These are phyloP conservation scores for Sciurus vulgaris DNA, from an alignment of 2,797 vertebrate species.

Conservation along the genomic window DNA sequence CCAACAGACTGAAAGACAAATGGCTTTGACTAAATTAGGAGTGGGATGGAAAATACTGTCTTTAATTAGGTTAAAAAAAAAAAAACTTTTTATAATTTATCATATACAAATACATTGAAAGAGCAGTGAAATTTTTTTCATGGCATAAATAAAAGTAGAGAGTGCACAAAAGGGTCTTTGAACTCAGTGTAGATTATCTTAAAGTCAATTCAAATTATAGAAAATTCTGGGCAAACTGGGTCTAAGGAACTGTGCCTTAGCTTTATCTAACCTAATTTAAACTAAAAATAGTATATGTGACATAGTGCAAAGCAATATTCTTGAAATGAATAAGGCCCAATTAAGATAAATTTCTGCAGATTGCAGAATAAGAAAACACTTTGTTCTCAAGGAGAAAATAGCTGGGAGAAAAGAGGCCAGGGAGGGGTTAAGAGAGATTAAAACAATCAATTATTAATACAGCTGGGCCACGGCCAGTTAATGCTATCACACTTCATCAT, in stretches of 20 bases:
- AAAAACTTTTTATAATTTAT: not conserved
- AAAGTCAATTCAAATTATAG: not conserved
- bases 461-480: conserved; percentile 55
- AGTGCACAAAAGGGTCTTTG: not conserved
- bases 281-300: conserved; percentile 24
- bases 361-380: conserved; percentile 9
- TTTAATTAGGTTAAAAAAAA: not conserved
- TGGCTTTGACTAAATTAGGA: not conserved
- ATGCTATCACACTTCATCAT: conserved; percentile 58
- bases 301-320: conserved; percentile 41
- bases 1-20: not conserved
- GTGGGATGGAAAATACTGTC: not conserved
- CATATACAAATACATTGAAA: not conserved
- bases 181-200: not conserved
- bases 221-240: not conserved
- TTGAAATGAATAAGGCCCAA: conserved; percentile 37
- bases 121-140: not conserved
- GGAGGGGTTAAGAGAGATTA: conserved; percentile 58
- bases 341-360: conserved; percentile 37
- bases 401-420: not conserved
- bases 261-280: conserved; percentile 16
- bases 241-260: not conserved
- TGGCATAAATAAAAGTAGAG: not conserved
- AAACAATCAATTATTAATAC: conserved; percentile 57
- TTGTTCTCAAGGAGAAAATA: conserved; percentile 23